Evolutionary conservation across 1,140 invertebrate genomes (phyloP).

Genomic region (Drosophila pallidifrons): DNA sequence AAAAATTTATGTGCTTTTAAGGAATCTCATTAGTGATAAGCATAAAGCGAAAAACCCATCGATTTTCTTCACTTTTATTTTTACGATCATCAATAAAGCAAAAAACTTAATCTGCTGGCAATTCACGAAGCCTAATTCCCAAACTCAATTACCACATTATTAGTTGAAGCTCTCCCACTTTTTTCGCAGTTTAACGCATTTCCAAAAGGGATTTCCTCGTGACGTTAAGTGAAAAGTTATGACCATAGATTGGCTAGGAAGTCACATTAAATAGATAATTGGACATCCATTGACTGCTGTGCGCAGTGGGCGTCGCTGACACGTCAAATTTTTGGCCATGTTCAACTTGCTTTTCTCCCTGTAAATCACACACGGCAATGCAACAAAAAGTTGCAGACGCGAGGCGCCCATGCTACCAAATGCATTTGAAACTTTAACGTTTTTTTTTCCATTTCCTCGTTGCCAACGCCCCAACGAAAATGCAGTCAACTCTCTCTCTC

Average conservation of each 20-base stretch:
- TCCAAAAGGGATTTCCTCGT: background rate
- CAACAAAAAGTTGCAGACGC: constrained; percentile 27
- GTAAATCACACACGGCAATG: constrained; percentile 42
- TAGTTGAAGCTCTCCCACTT: background rate
- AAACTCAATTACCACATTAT: background rate
- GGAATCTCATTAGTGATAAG: too few species aligned
- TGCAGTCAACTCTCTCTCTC: background rate
- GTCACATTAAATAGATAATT: constrained; percentile 20
- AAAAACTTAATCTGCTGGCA: background rate
- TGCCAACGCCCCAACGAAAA: constrained; percentile 21
- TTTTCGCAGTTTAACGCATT: background rate
- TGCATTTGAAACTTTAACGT: constrained; percentile 48
- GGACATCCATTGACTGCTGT: constrained; percentile 26
- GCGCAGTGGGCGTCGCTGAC: background rate
- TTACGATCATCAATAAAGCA: background rate
- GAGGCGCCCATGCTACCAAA: constrained; percentile 22
- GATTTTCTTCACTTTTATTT: background rate
- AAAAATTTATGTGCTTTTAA: background rate
- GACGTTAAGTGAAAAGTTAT: background rate
- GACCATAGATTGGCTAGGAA: background rate
- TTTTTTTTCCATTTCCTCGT: constrained; percentile 34
- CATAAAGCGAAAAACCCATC: too few species aligned
- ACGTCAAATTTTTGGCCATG: constrained; percentile 7
- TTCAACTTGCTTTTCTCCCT: constrained; percentile 24
- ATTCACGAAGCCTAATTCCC: background rate